Conservation (phyloP, 2,888 invertebrate genomes). For the Craniophora ligustri region DNA sequence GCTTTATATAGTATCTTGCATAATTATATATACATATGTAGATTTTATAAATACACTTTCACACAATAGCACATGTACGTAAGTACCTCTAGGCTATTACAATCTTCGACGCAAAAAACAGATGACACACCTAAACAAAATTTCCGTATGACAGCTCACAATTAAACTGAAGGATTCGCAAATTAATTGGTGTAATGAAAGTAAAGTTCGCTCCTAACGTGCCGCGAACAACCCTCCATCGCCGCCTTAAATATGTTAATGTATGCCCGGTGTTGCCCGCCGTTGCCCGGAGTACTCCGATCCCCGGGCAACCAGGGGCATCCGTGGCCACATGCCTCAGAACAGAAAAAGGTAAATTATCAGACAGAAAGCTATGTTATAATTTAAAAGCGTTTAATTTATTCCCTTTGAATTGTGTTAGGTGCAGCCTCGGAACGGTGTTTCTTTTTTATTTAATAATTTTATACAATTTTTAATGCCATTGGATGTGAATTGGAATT, state of each 20-base stretch:
- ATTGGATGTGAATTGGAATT: conserved; percentile 25
- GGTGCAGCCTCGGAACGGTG: conserved; percentile 34
- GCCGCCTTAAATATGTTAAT: conserved; percentile 60
- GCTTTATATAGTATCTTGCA: no score
- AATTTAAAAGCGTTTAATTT: conserved; percentile 64
- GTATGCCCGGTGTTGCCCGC: conserved; percentile 36
- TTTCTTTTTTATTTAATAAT: conserved; percentile 39
- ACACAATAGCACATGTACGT: not conserved
- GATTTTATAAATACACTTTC: no score
- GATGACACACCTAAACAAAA: conserved; percentile 44
- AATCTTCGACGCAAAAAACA: not conserved
- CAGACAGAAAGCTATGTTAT: conserved; percentile 60
- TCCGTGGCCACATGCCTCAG: conserved; percentile 36
- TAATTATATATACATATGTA: no score
- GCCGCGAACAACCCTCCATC: conserved; percentile 61
- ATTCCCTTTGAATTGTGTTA: conserved; percentile 58
- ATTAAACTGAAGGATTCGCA: conserved; percentile 61
- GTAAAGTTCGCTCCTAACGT: conserved; percentile 67
- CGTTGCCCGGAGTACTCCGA: conserved; percentile 36
- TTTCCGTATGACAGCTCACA: conserved; percentile 38
- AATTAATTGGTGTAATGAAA: conserved; percentile 72
- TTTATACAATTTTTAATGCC: conserved; percentile 46
- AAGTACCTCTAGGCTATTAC: not conserved
- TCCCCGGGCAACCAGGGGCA: conserved; percentile 12
- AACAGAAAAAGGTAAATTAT: conserved; percentile 59